Conservation (phyloP, 2,113 vertebrate genomes). For the Eolophus roseicapilla region DNA sequence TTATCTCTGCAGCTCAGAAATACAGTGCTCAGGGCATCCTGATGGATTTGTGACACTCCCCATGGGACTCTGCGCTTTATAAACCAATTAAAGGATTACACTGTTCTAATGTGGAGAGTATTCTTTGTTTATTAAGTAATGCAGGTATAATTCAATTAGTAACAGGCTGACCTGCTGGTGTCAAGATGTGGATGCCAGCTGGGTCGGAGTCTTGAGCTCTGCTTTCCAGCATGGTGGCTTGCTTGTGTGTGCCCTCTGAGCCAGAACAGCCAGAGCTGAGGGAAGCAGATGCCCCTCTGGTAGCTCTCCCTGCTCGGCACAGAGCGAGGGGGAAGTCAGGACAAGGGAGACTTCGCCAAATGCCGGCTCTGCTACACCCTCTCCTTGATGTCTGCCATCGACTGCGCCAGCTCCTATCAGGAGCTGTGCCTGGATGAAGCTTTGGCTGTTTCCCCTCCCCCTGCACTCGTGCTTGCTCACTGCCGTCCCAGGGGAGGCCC, state of each 20-base stretch:
- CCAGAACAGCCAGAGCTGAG: accelerated
- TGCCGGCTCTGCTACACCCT: neutral
- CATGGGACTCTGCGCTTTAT: constrained; percentile 16
- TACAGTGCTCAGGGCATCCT: constrained; percentile 27
- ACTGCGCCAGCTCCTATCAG: neutral
- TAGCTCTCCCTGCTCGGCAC: accelerated
- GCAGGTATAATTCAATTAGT: constrained; percentile 59
- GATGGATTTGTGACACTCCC: constrained; percentile 59
- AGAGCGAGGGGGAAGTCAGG: neutral
- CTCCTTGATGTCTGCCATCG: neutral
- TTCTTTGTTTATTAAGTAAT: constrained; percentile 60
- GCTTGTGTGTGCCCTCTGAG: neutral
- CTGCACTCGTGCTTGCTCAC: neutral
- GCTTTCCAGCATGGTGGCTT: accelerated
- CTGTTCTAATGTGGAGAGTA: constrained; percentile 13
- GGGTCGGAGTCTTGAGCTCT: neutral
- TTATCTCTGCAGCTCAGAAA: constrained; percentile 50
- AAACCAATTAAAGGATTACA: constrained; percentile 67
- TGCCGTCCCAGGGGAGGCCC: neutral
- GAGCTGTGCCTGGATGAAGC: neutral
- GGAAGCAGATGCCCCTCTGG: neutral
- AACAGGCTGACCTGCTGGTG: constrained; percentile 23
- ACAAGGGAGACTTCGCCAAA: too few relatives aligned
- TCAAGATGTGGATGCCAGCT: neutral
- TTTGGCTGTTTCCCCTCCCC: neutral